Evolutionary conservation across 2,113 vertebrate species (phyloP), one percentile per base, ranked within the genome.

Genomic region (Pachypanchax playfairii): DNA sequence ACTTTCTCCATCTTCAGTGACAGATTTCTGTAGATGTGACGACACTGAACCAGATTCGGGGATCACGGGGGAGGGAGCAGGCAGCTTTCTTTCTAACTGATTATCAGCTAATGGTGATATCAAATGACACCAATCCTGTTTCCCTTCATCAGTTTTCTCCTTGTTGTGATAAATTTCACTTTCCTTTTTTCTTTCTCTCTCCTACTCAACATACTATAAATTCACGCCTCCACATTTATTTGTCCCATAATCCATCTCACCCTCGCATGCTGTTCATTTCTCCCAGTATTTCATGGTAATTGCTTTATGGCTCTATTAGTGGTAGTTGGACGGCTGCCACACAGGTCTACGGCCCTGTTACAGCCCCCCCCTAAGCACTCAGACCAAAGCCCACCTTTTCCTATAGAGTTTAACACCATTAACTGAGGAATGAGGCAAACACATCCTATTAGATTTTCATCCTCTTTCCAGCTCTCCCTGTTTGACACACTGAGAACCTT

Each of bases 291-390:
- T 85, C 74, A 75, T 62, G 77, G 79, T 90, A 91, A 91, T 90
- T 88, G 85, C 79, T 85, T 88, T 88, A 88, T 74, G 68, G 75
- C 57, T 75, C 82, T 82, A 82, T 86, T 80, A 83, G 78, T 58
- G 75, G 73, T 58, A 66, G 57, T 44, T 86, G 83, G 84, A 74
- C 73, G 53, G 31, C 38, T 65, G 73, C 83, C 80, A 83, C 80
- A 83, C 67, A 69, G 65, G 75, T 72, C 79, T 75, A 56, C 35
- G 69, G 54, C 61, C 70, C 73, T 25, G 58, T 73, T 83, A 85
- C 73, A 79, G 81, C 77, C 49, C 65, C 62, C 49, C 61, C 74
- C 57, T 73, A 41, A 31, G 38, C 61, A 62, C 50, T 70, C 5
- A 9, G 62, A 29, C 64, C 48, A 70, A 75, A 75, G 47, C 44